Evolutionary conservation across 2,797 vertebrate genomes (phyloP).

Genomic region (Tapirus indicus): DNA sequence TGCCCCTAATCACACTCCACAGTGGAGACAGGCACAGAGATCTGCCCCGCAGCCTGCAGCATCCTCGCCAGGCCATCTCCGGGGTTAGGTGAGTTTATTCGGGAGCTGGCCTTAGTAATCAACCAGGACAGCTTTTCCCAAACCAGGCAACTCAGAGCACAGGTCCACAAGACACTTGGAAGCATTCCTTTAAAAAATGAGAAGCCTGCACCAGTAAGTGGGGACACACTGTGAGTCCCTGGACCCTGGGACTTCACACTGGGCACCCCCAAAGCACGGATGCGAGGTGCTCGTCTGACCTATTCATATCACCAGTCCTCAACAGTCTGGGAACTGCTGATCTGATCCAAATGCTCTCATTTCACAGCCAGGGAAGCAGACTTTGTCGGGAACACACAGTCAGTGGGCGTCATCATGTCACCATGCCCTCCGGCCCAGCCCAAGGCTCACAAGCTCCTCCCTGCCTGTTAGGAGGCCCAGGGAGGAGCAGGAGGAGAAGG

Average conservation of each 20-base stretch:
- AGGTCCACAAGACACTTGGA: not conserved
- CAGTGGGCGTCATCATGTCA: not conserved
- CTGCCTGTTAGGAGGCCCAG: not conserved
- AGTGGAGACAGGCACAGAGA: not conserved
- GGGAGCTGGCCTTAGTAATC: not conserved
- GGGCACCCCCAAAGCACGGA: not conserved
- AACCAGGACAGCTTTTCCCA: not conserved
- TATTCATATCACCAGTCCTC: not conserved
- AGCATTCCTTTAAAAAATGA: not conserved
- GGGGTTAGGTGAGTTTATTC: not conserved
- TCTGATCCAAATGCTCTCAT: not conserved
- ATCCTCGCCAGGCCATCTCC: not conserved
- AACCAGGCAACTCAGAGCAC: not conserved
- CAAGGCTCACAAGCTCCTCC: not conserved
- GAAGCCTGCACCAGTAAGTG: not conserved
- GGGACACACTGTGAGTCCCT: not conserved
- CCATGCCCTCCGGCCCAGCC: not conserved
- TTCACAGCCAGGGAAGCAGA: not conserved
- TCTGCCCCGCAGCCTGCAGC: no score
- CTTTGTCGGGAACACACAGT: slow-evolving; percentile 20
- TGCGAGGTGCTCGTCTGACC: not conserved
- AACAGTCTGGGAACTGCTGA: not conserved
- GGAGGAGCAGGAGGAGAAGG: not conserved
- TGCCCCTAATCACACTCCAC: no score
- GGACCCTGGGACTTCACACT: not conserved